Percentiles rank a stretch among this genome's conserved stretches.
phyloP scores from a whole-genome alignment of 2,797 vertebrate genomes.

The Silurus lanzhouensis region DNA sequence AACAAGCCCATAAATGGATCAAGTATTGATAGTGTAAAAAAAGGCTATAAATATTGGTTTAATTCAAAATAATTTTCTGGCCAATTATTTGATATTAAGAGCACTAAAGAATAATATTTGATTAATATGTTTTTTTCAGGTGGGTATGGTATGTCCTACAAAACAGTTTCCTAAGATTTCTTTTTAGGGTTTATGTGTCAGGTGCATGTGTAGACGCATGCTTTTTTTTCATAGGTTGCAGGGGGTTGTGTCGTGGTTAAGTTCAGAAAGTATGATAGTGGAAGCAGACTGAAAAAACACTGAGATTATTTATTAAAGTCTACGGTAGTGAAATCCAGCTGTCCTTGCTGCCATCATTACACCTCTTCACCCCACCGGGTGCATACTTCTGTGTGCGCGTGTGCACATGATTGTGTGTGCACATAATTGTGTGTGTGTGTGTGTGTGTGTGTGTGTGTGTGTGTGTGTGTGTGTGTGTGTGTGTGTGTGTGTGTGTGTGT shows the following conservation, averaged over 20 bases:
- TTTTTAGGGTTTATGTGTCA: background rate
- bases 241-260: slow-evolving; percentile 37
- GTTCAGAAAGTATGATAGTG: slow-evolving; percentile 47
- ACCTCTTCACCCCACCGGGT: slow-evolving; percentile 29
- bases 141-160: background rate
- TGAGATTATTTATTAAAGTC: slow-evolving; percentile 39
- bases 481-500: slow-evolving; percentile 12
- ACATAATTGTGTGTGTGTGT: slow-evolving; percentile 4
- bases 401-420: background rate
- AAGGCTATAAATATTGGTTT: too few relatives aligned
- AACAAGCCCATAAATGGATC: too few relatives aligned
- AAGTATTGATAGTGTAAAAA: too few relatives aligned
- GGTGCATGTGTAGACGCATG: background rate
- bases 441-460: slow-evolving; percentile 11
- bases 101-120: too few relatives aligned
- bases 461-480: slow-evolving; percentile 7
- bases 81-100: too few relatives aligned
- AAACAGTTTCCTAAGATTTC: background rate
- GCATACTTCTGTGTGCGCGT: slow-evolving; percentile 9
- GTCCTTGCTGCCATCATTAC: slow-evolving; percentile 37
- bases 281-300: slow-evolving; percentile 47
- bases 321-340: slow-evolving; percentile 30
- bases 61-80: too few relatives aligned
- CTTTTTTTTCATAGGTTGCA: slow-evolving; percentile 17
- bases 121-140: too few relatives aligned